Evolutionary conservation across 2,797 vertebrate species (phyloP).

Genomic region (Ceyx erithaca): DNA sequence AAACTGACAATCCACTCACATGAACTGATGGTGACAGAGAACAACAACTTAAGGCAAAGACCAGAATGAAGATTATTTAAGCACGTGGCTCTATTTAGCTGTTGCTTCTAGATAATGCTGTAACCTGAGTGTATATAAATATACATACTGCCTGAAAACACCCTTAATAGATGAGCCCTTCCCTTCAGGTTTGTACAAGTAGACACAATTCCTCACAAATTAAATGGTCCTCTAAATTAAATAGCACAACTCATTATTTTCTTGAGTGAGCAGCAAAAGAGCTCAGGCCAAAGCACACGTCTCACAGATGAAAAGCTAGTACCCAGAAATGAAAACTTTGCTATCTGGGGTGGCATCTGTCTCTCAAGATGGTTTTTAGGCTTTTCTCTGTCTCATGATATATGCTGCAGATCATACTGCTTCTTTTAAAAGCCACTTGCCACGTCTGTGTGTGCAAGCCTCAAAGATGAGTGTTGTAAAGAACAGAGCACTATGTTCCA

Average conservation of each 20-base stretch:
- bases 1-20: background rate
- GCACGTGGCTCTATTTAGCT: background rate
- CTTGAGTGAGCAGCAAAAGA: background rate
- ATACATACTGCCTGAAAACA: background rate
- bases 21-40: background rate
- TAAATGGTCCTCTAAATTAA: background rate
- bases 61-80: background rate
- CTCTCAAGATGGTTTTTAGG: slow-evolving; percentile 34
- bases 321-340: slow-evolving; percentile 32
- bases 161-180: background rate
- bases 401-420: background rate
- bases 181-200: background rate
- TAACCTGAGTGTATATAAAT: background rate
- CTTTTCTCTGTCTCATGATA: background rate
- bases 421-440: slow-evolving; percentile 34
- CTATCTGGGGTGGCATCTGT: slow-evolving; percentile 47
- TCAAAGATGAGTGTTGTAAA: slow-evolving; percentile 17
- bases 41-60: background rate
- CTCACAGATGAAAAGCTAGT: slow-evolving; percentile 13
- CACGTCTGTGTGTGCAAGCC: slow-evolving; percentile 27
- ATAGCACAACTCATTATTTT: background rate
- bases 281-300: background rate
- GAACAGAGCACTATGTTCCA: background rate
- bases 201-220: background rate
- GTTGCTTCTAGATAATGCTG: background rate